Percentiles rank a stretch among this genome's conserved stretches.
Evolutionary conservation across 2,797 vertebrate species (phyloP).

Genomic region (Kryptopterus vitreolus): DNA sequence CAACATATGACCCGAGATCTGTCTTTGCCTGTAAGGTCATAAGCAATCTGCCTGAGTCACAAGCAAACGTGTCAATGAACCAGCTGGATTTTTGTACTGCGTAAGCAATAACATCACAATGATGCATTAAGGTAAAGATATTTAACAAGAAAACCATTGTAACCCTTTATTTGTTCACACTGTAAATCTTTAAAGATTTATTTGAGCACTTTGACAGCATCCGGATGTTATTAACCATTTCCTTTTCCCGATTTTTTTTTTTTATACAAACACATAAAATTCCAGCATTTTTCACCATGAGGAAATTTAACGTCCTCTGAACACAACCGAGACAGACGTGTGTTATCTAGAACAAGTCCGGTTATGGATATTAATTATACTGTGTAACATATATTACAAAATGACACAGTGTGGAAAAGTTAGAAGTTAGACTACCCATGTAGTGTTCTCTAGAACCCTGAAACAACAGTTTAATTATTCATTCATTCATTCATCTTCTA

Average conservation of each 20-base stretch:
- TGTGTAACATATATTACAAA: neutral
- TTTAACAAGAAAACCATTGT: neutral
- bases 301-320: neutral
- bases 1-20: constrained; percentile 8
- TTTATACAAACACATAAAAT: neutral
- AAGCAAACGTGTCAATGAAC: constrained; percentile 10
- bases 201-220: neutral
- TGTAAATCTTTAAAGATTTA: neutral
- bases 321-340: neutral
- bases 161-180: neutral
- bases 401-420: neutral
- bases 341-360: neutral
- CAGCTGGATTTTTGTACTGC: neutral
- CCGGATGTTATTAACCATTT: constrained; percentile 8
- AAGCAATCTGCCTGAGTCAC: constrained; percentile 1
- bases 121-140: neutral
- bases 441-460: neutral
- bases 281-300: neutral
- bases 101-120: neutral
- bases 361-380: neutral
- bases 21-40: constrained; percentile 20
- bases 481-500: too few relatives aligned
- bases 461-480: too few relatives aligned
- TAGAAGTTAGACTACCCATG: neutral
- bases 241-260: neutral